Conservation (phyloP, 2,113 vertebrate genomes). For the Microcebus griseorufus region DNA sequence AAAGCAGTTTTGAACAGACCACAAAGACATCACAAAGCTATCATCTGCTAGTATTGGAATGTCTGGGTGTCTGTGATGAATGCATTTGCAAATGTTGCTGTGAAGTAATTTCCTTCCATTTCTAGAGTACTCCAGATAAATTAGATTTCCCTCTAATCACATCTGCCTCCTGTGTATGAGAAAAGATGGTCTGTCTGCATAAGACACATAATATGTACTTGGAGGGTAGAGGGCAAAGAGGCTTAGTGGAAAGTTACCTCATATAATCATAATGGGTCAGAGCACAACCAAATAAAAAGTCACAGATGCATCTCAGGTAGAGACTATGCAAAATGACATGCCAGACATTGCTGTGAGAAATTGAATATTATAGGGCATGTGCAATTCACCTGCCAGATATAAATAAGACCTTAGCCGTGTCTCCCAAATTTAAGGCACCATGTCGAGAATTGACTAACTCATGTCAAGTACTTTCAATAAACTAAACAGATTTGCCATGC, state of each 20-base stretch:
- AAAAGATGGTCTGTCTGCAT: slow-evolving; percentile 83
- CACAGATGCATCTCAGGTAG: slow-evolving; percentile 26
- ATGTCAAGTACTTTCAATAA: slow-evolving; percentile 8
- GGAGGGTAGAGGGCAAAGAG: slow-evolving; percentile 59
- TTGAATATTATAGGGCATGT: not conserved
- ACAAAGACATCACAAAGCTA: slow-evolving; percentile 84
- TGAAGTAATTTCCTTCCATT: slow-evolving; percentile 87
- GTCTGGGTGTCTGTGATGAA: slow-evolving; percentile 85
- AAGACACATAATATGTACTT: slow-evolving; percentile 72
- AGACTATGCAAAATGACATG: slow-evolving; percentile 33
- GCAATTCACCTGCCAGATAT: not conserved
- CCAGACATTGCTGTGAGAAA: not conserved
- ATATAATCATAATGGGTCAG: slow-evolving; percentile 2
- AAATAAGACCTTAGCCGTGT: not conserved
- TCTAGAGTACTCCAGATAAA: slow-evolving; percentile 88
- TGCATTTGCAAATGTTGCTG: slow-evolving; percentile 89
- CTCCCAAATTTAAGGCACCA: not conserved
- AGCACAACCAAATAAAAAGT: slow-evolving; percentile 39
- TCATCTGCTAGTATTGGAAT: slow-evolving; percentile 78
- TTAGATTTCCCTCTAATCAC: slow-evolving; percentile 89
- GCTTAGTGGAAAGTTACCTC: slow-evolving; percentile 46
- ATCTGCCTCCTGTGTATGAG: slow-evolving; percentile 83
- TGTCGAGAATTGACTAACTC: not conserved
- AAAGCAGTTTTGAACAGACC: slow-evolving; percentile 81
- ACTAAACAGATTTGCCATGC: not conserved